Percentiles rank a stretch among this genome's conserved stretches.
Conservation (phyloP, 2,113 vertebrate genomes). For the Todiramphus saurophagus region DNA sequence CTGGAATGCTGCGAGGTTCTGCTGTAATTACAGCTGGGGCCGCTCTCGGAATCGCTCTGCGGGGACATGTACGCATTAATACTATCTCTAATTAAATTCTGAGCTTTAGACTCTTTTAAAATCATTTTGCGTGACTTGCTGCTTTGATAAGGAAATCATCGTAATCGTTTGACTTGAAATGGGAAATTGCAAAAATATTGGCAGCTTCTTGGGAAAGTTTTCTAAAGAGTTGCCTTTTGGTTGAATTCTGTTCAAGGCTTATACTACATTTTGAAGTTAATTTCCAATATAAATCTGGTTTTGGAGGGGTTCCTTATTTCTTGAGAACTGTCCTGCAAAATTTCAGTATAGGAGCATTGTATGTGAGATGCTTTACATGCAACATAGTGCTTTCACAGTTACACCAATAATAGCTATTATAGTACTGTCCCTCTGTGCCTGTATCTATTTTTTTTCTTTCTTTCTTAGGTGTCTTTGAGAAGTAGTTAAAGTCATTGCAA, state of each 20-base stretch:
- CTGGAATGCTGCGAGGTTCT: conserved; percentile 55
- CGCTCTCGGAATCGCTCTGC: conserved; percentile 5
- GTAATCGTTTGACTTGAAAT: background rate
- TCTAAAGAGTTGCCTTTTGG: background rate
- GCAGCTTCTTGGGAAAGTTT: background rate
- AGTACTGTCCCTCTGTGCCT: background rate
- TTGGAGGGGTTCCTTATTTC: background rate
- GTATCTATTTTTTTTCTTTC: background rate
- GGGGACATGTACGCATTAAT: background rate
- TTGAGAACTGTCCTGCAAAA: background rate
- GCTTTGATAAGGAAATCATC: fast-evolving
- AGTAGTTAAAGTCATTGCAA: background rate
- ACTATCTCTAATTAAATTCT: background rate
- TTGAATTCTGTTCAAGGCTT: background rate
- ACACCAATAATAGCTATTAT: background rate
- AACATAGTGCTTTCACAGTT: background rate
- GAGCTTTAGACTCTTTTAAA: background rate
- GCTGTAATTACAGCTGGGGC: conserved; percentile 41
- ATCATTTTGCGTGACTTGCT: background rate
- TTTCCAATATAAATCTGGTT: background rate
- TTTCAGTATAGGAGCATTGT: fast-evolving
- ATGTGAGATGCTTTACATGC: background rate
- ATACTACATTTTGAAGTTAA: background rate
- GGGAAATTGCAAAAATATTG: background rate
- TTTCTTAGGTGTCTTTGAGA: background rate